Percentiles rank a stretch among this genome's conserved stretches.
phyloP scores from a whole-genome alignment of 2,888 invertebrate genomes.

The Sinotaia quadrata region DNA sequence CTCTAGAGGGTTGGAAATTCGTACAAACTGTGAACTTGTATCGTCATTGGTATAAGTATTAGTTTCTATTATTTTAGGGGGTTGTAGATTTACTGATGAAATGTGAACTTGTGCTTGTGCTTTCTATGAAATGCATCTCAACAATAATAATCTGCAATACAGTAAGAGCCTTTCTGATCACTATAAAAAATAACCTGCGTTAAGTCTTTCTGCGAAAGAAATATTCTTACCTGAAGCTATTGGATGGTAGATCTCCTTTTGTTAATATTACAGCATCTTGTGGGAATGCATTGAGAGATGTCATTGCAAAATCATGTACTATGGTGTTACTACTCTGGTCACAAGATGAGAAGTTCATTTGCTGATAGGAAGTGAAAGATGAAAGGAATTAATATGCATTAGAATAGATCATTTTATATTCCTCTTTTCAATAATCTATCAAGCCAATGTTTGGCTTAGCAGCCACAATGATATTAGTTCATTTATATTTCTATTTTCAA shows the following conservation, averaged over 20 bases:
- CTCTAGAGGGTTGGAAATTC: no score
- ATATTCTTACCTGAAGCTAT: slow-evolving; percentile 58
- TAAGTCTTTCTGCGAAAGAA: no score
- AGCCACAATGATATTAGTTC: not conserved
- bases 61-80: no score
- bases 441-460: not conserved
- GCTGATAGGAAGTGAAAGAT: not conserved
- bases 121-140: no score
- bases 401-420: not conserved
- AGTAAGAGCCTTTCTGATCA: no score
- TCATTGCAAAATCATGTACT: slow-evolving; percentile 62
- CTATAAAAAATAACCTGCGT: no score
- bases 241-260: slow-evolving; percentile 68
- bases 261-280: slow-evolving; percentile 61
- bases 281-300: slow-evolving; percentile 59
- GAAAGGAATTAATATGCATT: not conserved
- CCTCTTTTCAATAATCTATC: not conserved
- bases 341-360: slow-evolving; percentile 44
- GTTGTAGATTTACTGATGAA: no score
- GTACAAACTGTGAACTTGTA: no score
- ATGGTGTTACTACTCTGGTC: slow-evolving; percentile 62
- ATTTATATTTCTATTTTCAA: not conserved
- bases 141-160: no score
- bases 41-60: no score
- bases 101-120: no score